phyloP scores from a whole-genome alignment of 2,113 vertebrate species.

The Macrotis lagotis region DNA sequence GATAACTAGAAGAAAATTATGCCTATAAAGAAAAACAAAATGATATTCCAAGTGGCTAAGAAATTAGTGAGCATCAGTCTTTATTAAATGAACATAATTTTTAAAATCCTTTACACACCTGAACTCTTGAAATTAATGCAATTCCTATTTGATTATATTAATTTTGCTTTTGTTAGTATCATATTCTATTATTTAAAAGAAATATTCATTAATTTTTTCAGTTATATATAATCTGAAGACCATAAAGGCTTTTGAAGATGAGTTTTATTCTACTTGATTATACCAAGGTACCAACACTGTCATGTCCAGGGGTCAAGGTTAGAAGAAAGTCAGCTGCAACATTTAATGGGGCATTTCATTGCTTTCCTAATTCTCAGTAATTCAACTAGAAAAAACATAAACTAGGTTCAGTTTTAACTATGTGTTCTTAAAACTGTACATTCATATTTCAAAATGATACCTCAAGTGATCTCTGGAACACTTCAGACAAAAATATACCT shows the following conservation, averaged over 20 bases:
- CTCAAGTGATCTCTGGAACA: not conserved
- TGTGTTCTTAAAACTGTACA: not conserved
- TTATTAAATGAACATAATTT: not conserved
- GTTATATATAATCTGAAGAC: not conserved
- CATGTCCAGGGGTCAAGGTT: not conserved
- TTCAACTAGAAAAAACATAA: not conserved
- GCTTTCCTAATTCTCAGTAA: not conserved
- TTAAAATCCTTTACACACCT: not conserved
- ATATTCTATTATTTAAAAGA: not conserved
- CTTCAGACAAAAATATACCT: not conserved
- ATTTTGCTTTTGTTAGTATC: not conserved
- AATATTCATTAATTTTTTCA: not conserved
- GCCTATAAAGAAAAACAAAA: not conserved
- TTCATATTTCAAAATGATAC: not conserved
- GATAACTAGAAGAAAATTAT: not conserved
- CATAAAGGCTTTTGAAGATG: not conserved
- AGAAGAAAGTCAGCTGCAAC: not conserved
- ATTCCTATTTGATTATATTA: not conserved
- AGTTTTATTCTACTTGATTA: not conserved
- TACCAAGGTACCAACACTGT: not conserved
- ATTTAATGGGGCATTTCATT: not conserved
- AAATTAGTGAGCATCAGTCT: not conserved
- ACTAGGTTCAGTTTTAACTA: not conserved
- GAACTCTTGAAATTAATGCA: not conserved
- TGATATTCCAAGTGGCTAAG: not conserved